Conservation (phyloP, 2,888 invertebrate genomes). For the Cloeon dipterum region DNA sequence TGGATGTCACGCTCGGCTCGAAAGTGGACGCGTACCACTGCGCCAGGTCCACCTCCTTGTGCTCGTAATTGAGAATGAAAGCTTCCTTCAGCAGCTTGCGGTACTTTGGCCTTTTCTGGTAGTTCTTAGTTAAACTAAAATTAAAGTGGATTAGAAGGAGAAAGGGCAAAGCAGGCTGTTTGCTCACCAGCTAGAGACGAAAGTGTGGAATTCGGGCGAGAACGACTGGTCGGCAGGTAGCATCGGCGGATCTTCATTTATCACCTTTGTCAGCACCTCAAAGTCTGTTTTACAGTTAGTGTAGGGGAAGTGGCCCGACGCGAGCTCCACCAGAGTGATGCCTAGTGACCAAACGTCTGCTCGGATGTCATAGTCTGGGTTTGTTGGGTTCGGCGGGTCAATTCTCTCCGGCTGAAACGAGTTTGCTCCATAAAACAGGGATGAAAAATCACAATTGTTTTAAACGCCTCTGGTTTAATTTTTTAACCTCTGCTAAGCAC, state of each 20-base stretch:
- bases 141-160: constrained; percentile 4
- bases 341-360: constrained; percentile 99
- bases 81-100: constrained; percentile 68
- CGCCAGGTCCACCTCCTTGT: constrained; percentile 36
- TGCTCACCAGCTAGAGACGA: constrained; percentile 72
- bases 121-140: constrained; percentile 75
- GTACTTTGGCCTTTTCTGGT: constrained; percentile 82
- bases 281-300: constrained; percentile 91
- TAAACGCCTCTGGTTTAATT: too few relatives aligned
- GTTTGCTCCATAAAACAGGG: too few relatives aligned
- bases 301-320: constrained; percentile 89
- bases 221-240: constrained; percentile 58
- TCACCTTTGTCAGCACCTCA: constrained; percentile 82
- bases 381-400: constrained; percentile 75
- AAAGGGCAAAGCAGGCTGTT: neutral
- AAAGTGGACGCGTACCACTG: constrained; percentile 58
- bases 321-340: constrained; percentile 86
- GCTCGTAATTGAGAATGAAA: constrained; percentile 63
- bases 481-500: too few relatives aligned
- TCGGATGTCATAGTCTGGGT: constrained; percentile 93
- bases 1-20: constrained; percentile 25
- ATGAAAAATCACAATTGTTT: too few relatives aligned
- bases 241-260: constrained; percentile 70
- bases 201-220: constrained; percentile 65
- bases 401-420: constrained; percentile 75